Evolutionary conservation across 2,888 invertebrate genomes (phyloP).

Genomic region (Biston stratarius): DNA sequence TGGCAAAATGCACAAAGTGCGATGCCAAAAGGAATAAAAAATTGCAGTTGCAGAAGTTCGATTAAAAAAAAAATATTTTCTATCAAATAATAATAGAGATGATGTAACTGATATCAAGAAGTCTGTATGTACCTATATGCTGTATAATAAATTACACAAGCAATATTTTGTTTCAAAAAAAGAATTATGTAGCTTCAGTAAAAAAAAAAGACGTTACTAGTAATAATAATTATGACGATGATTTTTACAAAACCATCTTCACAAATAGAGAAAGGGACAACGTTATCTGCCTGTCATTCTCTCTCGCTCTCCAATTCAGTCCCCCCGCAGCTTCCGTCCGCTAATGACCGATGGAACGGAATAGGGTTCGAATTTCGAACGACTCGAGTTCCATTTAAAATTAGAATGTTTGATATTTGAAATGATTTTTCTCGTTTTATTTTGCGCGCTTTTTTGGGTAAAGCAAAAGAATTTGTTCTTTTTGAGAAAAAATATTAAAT

Average conservation of each 20-base stretch:
- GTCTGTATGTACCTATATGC: too few relatives aligned
- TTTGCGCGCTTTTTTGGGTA: not conserved
- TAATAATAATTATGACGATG: not conserved
- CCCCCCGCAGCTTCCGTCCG: constrained; percentile 28
- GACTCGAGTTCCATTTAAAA: constrained; percentile 22
- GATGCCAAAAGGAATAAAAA: too few relatives aligned
- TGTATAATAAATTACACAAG: too few relatives aligned
- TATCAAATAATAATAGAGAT: too few relatives aligned
- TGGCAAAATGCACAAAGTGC: too few relatives aligned
- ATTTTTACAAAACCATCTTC: constrained; percentile 7
- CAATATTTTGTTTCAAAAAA: too few relatives aligned
- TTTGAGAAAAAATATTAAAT: too few relatives aligned
- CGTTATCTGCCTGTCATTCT: not conserved
- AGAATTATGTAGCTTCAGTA: too few relatives aligned
- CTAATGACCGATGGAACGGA: constrained; percentile 22
- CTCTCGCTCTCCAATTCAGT: constrained; percentile 13
- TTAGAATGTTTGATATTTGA: constrained; percentile 24
- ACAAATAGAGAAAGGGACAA: constrained; percentile 8
- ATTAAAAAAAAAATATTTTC: too few relatives aligned
- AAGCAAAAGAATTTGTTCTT: not conserved
- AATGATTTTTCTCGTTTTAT: constrained; percentile 2
- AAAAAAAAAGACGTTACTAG: not conserved
- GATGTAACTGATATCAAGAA: too few relatives aligned
- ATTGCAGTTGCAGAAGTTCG: too few relatives aligned
- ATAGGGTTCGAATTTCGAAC: constrained; percentile 27